A percentile compares a stretch with the other conserved stretches of the same genome.
Conservation (phyloP, 2,113 vertebrate species). For the Arenaria interpres region DNA sequence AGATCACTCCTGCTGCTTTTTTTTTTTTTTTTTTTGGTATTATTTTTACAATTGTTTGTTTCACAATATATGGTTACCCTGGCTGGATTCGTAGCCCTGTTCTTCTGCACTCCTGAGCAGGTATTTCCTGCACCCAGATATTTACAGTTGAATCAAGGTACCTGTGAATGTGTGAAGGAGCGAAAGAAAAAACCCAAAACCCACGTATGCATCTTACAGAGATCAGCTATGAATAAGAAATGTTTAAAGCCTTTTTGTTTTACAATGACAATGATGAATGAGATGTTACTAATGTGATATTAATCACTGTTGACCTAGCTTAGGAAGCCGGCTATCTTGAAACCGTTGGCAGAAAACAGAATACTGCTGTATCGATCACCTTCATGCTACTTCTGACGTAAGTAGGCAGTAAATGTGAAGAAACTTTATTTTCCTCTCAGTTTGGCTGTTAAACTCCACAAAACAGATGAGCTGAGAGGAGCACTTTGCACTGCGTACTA, state of each 20-base stretch:
- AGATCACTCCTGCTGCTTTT: background rate
- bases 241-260: conserved; percentile 7
- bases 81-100: background rate
- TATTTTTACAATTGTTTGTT: background rate
- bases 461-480: background rate
- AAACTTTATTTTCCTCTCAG: conserved; percentile 5
- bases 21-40: background rate
- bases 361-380: background rate
- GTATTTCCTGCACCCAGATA: background rate
- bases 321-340: background rate
- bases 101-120: background rate
- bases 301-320: background rate
- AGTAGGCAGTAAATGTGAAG: background rate
- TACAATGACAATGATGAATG: background rate
- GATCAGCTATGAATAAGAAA: background rate
- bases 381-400: background rate
- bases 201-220: background rate
- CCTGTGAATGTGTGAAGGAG: background rate
- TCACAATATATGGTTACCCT: background rate
- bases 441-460: background rate
- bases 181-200: rapidly evolving
- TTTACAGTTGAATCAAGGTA: background rate
- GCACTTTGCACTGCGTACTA: background rate
- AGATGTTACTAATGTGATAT: background rate
- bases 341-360: background rate